Evolutionary conservation across 2,797 vertebrate species (phyloP).

Genomic region (Micromesistius poutassou): DNA sequence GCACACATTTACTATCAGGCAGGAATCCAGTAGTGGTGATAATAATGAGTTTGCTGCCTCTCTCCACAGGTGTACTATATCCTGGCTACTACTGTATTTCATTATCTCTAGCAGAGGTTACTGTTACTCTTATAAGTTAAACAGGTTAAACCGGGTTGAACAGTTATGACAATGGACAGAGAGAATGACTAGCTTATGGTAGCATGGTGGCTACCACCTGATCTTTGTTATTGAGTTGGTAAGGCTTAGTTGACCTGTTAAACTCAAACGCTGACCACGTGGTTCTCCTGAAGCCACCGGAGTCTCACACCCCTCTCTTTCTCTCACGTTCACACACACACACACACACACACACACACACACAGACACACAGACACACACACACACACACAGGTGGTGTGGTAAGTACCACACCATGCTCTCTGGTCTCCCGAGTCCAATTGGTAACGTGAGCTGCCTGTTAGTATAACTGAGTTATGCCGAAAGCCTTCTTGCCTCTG

Average conservation of each 20-base stretch:
- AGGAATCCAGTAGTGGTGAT: neutral
- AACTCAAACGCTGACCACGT: neutral
- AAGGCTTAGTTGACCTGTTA: too few species aligned
- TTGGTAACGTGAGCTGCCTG: slow-evolving; percentile 69
- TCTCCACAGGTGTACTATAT: too few species aligned
- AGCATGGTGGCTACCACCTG: neutral
- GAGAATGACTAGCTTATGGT: neutral
- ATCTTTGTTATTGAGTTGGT: neutral
- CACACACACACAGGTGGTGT: slow-evolving; percentile 59
- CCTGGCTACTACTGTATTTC: too few species aligned
- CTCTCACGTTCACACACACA: slow-evolving; percentile 7
- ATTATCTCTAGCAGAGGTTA: too few species aligned
- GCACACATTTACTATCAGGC: neutral
- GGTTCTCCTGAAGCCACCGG: neutral
- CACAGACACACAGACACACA: slow-evolving; percentile 14
- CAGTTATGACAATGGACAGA: too few species aligned
- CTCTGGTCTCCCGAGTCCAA: slow-evolving; percentile 66
- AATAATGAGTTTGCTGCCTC: too few species aligned
- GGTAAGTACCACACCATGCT: slow-evolving; percentile 62
- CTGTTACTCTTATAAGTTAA: too few species aligned
- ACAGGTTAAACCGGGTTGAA: too few species aligned
- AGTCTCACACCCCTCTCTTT: neutral
- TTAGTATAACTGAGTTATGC: slow-evolving; percentile 68
- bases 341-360: slow-evolving; percentile 1
- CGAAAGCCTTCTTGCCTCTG: slow-evolving; percentile 53